Conservation (phyloP, 2,113 vertebrate genomes). For the Hyaena hyaena region DNA sequence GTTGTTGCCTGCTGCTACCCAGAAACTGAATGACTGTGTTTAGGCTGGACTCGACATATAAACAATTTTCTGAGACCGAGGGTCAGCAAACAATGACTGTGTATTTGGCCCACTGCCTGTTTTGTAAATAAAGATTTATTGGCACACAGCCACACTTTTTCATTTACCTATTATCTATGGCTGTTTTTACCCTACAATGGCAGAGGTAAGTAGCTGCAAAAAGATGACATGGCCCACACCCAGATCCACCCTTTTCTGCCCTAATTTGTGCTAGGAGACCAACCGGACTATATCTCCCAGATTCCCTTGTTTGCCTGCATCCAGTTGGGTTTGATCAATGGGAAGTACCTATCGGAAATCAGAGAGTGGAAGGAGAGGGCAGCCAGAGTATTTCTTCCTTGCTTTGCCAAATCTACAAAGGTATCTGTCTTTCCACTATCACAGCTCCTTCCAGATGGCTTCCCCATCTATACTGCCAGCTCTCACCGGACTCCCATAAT, state of each 20-base stretch:
- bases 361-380: neutral
- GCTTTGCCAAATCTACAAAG: neutral
- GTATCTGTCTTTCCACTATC: neutral
- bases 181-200: neutral
- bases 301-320: neutral
- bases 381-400: neutral
- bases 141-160: neutral
- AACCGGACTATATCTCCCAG: neutral
- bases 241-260: neutral
- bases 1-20: neutral
- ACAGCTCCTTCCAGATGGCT: neutral
- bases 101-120: neutral
- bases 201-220: neutral
- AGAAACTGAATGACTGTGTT: neutral
- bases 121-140: slow-evolving; percentile 42
- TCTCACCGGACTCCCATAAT: neutral
- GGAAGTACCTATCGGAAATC: neutral
- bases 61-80: neutral
- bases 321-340: neutral
- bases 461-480: neutral
- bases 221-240: neutral
- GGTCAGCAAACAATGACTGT: neutral
- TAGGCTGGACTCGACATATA: neutral
- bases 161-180: neutral
- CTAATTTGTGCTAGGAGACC: neutral